These are phyloP conservation scores for Osmerus mordax DNA, from an alignment of 2,113 vertebrate species.

Conservation along the genomic window DNA sequence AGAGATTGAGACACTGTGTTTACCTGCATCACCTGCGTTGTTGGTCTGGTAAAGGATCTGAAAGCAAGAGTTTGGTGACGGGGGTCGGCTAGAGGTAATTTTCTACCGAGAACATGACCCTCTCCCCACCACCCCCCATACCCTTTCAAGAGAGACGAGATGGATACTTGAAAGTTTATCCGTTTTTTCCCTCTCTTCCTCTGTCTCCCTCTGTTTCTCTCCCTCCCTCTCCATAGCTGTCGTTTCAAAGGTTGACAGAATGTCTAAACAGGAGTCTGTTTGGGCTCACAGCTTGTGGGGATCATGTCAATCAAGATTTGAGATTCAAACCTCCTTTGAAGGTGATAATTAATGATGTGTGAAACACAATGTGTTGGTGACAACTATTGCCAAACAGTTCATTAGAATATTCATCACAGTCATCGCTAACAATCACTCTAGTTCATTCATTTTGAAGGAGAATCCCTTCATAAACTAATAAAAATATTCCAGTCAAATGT, in stretches of 20 bases:
- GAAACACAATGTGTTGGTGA: constrained; percentile 55
- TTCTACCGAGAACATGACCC: no score
- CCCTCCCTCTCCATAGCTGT: no score
- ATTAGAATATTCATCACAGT: constrained; percentile 55
- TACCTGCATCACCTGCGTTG: no score
- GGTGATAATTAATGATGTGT: constrained; percentile 58
- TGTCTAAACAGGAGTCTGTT: constrained; percentile 48
- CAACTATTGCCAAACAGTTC: constrained; percentile 43
- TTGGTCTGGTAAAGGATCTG: no score
- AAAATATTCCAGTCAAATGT: no score
- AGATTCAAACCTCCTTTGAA: constrained; percentile 37
- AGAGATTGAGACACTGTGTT: background rate
- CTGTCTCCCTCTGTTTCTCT: background rate
- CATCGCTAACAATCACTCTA: constrained; percentile 16
- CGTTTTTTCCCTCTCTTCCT: background rate
- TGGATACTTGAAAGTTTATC: no score
- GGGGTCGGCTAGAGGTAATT: no score
- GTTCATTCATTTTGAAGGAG: no score
- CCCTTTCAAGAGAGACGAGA: background rate
- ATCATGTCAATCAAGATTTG: constrained; percentile 62
- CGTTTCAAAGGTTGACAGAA: constrained; percentile 32
- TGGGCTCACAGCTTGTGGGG: constrained; percentile 59
- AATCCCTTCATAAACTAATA: no score
- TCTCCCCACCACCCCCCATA: background rate
- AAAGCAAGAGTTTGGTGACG: no score